Evolutionary conservation across 2,888 invertebrate species (phyloP).

Genomic region (Lasiommata megera): DNA sequence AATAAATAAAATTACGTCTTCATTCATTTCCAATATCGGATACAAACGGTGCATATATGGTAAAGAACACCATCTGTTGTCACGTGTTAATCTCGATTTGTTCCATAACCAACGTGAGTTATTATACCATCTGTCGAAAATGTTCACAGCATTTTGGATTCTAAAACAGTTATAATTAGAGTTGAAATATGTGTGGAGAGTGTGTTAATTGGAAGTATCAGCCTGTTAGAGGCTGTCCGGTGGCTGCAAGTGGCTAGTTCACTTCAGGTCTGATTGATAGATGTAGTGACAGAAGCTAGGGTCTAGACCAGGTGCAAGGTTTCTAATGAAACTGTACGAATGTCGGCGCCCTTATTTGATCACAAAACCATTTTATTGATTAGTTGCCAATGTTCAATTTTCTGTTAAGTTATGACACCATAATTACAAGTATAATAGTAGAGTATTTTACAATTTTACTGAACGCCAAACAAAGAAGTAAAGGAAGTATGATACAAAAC

Average conservation of each 20-base stretch:
- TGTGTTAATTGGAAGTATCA: constrained; percentile 39
- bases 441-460: too few relatives aligned
- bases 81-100: constrained; percentile 62
- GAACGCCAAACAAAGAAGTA: too few relatives aligned
- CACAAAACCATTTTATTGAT: too few relatives aligned
- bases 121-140: constrained; percentile 46
- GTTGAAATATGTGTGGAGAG: constrained; percentile 39
- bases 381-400: too few relatives aligned
- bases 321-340: constrained; percentile 52
- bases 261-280: constrained; percentile 63
- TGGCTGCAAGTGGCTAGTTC: constrained; percentile 57
- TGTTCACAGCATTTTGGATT: constrained; percentile 33
- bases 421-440: too few relatives aligned
- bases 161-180: constrained; percentile 37
- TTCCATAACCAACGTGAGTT: constrained; percentile 47
- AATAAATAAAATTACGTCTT: constrained; percentile 38
- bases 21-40: constrained; percentile 44
- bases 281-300: constrained; percentile 55
- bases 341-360: too few relatives aligned
- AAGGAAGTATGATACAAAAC: too few relatives aligned
- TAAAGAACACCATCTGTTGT: constrained; percentile 49
- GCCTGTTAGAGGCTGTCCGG: constrained; percentile 58
- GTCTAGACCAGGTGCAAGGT: constrained; percentile 53
- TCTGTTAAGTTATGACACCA: too few relatives aligned
- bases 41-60: constrained; percentile 47